Percentiles rank a stretch among this genome's conserved stretches.
phyloP scores from a whole-genome alignment of 2,888 invertebrate genomes.

The Archips crataeganus region DNA sequence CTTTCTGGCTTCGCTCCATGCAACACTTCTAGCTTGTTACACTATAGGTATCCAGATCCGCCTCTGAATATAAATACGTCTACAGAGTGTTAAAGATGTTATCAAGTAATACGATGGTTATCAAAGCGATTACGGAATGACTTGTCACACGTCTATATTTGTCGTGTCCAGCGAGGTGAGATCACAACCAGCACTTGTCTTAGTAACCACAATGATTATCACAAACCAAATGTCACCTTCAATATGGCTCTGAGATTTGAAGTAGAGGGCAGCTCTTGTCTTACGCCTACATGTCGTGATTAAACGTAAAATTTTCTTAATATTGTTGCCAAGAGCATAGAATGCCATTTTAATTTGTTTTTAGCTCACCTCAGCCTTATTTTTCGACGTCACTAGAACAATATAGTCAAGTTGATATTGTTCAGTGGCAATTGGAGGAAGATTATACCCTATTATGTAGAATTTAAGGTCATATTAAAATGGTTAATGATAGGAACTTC shows the following conservation, averaged over 20 bases:
- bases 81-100: neutral
- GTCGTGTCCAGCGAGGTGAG: slow-evolving; percentile 9
- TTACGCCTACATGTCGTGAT: slow-evolving; percentile 25
- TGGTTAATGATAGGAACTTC: neutral
- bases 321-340: slow-evolving; percentile 13
- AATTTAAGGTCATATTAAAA: neutral
- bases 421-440: neutral
- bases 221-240: slow-evolving; percentile 19
- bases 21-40: neutral
- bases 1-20: too few relatives aligned
- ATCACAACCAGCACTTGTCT: neutral
- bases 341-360: neutral
- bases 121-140: slow-evolving; percentile 6
- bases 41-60: neutral
- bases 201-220: slow-evolving; percentile 9
- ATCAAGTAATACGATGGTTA: slow-evolving; percentile 4
- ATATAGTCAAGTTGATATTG: neutral
- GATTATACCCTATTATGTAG: neutral
- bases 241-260: neutral
- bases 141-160: slow-evolving; percentile 10
- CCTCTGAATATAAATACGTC: neutral
- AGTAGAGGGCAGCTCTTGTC: neutral
- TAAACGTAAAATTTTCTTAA: slow-evolving; percentile 2
- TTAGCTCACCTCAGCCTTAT: neutral
- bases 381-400: neutral